phyloP scores from a whole-genome alignment of 2,888 invertebrate genomes.

The Myopa tessellatipennis region DNA sequence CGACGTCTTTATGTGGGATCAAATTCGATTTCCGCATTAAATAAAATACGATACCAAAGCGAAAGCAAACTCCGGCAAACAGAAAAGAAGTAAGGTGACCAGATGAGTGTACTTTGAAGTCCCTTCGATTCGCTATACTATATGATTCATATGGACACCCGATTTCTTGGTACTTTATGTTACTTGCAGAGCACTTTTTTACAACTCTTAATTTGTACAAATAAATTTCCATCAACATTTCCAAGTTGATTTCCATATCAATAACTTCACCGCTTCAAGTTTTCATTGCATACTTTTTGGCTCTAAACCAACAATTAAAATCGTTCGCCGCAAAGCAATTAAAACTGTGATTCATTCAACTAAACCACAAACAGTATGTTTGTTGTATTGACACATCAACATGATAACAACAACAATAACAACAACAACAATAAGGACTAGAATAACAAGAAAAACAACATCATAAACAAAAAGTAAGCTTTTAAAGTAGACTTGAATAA shows the following conservation, averaged over 20 bases:
- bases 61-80: neutral
- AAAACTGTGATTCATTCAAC: constrained; percentile 24
- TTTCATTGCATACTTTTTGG: constrained; percentile 5
- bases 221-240: no score
- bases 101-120: no score
- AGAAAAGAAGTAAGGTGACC: neutral
- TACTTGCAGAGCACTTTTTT: neutral
- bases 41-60: neutral
- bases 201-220: no score
- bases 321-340: constrained; percentile 20
- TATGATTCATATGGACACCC: neutral
- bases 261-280: neutral
- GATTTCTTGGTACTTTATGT: neutral
- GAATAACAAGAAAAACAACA: neutral
- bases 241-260: no score
- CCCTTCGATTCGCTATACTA: neutral
- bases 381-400: constrained; percentile 63
- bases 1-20: constrained; percentile 18
- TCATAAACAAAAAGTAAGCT: neutral
- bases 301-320: constrained; percentile 16
- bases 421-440: constrained; percentile 2
- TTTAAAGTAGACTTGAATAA: neutral
- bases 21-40: constrained; percentile 33
- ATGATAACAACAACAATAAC: constrained; percentile 44
- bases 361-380: constrained; percentile 30